These are phyloP conservation scores for Phortica okadai DNA, from an alignment of 2,888 invertebrate species.

Conservation along the genomic window DNA sequence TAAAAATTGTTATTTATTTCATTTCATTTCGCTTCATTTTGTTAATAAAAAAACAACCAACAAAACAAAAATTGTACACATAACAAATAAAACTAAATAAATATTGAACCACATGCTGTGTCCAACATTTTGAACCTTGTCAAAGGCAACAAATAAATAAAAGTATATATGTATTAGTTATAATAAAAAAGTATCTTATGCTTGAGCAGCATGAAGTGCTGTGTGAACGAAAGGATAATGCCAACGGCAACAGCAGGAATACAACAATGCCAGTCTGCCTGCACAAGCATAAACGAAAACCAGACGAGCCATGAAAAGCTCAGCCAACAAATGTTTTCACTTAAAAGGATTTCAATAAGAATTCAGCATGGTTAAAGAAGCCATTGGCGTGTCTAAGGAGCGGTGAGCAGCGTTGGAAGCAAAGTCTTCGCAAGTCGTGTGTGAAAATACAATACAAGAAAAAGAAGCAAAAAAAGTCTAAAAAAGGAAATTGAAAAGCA, in stretches of 20 bases:
- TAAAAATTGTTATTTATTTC: background rate
- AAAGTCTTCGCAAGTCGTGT: slow-evolving; percentile 19
- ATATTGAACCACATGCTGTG: slow-evolving; percentile 26
- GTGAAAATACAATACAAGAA: slow-evolving; percentile 10
- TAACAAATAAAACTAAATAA: slow-evolving; percentile 24
- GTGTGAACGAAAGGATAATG: background rate
- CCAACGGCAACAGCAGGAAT: slow-evolving; percentile 5
- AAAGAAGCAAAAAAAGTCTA: background rate
- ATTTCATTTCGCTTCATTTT: too few relatives aligned
- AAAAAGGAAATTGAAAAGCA: background rate
- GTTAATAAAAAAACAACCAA: background rate
- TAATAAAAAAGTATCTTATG: background rate
- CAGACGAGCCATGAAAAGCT: background rate
- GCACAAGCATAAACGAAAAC: background rate
- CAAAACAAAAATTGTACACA: too few relatives aligned
- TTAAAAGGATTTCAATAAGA: slow-evolving; percentile 31
- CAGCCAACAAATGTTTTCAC: slow-evolving; percentile 29
- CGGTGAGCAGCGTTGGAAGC: too few relatives aligned
- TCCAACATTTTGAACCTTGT: slow-evolving; percentile 12
- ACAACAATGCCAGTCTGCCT: background rate
- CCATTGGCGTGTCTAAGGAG: background rate
- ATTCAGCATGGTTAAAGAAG: background rate
- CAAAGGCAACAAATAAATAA: background rate
- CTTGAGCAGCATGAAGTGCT: background rate
- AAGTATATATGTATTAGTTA: background rate